A percentile compares a stretch with the other conserved stretches of the same genome.
Evolutionary conservation across 1,140 invertebrate species (phyloP).

Genomic region (Bombus polaris): DNA sequence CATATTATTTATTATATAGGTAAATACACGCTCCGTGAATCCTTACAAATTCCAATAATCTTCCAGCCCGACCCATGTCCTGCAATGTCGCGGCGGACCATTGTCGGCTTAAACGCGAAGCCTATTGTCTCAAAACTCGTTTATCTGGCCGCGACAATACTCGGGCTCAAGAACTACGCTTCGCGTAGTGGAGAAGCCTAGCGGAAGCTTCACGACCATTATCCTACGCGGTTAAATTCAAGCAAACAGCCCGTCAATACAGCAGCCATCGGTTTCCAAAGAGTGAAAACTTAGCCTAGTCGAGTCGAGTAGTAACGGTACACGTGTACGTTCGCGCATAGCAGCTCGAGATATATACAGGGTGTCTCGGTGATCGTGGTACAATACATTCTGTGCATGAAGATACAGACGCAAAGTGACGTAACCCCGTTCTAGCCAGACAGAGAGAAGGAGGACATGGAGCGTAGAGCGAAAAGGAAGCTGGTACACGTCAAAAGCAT

Average conservation of each 20-base stretch:
- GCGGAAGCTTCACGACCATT: not conserved
- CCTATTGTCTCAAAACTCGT: conserved; percentile 63
- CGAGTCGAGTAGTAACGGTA: not conserved
- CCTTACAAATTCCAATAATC: not conserved
- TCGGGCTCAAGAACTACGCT: conserved; percentile 43
- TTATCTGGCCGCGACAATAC: conserved; percentile 60
- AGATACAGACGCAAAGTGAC: not conserved
- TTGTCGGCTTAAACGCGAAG: conserved; percentile 51
- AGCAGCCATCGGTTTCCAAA: conserved; percentile 4
- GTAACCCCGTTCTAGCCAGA: not conserved
- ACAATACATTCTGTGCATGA: not conserved
- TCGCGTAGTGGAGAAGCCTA: conserved; percentile 41
- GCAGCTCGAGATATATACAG: not conserved
- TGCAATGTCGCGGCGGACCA: conserved; percentile 34
- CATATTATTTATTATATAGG: no score
- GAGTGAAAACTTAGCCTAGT: conserved; percentile 20
- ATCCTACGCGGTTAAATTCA: conserved; percentile 8
- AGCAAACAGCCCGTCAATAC: conserved; percentile 46
- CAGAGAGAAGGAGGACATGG: not conserved
- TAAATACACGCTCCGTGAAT: no score
- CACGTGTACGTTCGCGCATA: not conserved
- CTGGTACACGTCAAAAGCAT: conserved; percentile 45
- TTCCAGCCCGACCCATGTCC: not conserved
- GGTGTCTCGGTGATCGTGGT: not conserved
- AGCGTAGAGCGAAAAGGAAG: not conserved